phyloP scores from a whole-genome alignment of 53 echinoderm and acorn worm species.

The Paracentrotus lividus region DNA sequence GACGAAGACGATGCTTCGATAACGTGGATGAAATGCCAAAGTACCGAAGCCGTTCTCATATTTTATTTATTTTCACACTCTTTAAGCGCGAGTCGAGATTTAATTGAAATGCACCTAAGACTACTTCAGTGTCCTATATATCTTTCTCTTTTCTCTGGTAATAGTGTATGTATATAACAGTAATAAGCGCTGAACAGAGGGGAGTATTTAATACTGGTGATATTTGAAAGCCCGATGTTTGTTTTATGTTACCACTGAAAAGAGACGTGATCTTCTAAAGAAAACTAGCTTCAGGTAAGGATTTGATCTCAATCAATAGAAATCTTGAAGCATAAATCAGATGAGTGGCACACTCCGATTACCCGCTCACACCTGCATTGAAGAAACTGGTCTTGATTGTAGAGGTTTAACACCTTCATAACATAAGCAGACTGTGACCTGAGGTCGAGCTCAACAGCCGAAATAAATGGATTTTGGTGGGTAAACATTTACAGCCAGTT shows the following conservation, averaged over 20 bases:
- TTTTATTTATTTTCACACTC: conserved; percentile 73
- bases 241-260: conserved; percentile 67
- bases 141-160: conserved; percentile 44
- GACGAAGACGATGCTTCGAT: conserved; percentile 69
- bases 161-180: conserved; percentile 64
- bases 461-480: conserved; percentile 67
- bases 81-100: conserved; percentile 66
- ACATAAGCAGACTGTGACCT: conserved; percentile 64
- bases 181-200: conserved; percentile 46
- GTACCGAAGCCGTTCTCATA: conserved; percentile 73
- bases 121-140: conserved; percentile 60
- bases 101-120: conserved; percentile 70
- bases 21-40: conserved; percentile 72
- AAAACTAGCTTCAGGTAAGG: conserved; percentile 61
- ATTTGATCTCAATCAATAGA: conserved; percentile 58
- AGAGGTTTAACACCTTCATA: conserved; percentile 71
- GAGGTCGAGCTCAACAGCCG: conserved; percentile 64
- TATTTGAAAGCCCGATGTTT: conserved; percentile 57
- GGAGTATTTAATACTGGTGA: conserved; percentile 61
- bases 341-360: conserved; percentile 68
- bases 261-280: conserved; percentile 39
- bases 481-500: conserved; percentile 69
- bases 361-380: conserved; percentile 59
- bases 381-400: conserved; percentile 59
- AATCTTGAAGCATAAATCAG: conserved; percentile 7